phyloP scores from a whole-genome alignment of 1,140 invertebrate genomes.

The Helicorthomorpha holstii region DNA sequence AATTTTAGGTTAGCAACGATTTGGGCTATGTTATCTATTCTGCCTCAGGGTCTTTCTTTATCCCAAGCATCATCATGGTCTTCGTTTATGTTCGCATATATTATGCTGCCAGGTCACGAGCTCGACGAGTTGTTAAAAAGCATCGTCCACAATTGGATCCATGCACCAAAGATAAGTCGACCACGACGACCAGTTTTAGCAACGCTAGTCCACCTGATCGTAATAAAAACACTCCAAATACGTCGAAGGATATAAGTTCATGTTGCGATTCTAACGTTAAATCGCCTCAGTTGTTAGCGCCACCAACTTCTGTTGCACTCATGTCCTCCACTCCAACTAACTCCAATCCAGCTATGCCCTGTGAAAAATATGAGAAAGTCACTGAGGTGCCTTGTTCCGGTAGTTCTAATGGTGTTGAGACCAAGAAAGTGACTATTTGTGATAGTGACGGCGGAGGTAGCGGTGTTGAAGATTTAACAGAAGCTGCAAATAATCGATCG shows the following conservation, averaged over 20 bases:
- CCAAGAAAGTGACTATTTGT: not conserved
- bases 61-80: slow-evolving; percentile 96
- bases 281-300: not conserved
- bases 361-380: not conserved
- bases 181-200: slow-evolving; percentile 20
- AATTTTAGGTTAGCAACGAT: slow-evolving; percentile 73
- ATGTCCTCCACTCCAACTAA: not conserved
- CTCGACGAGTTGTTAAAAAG: slow-evolving; percentile 43
- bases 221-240: slow-evolving; percentile 1
- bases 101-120: slow-evolving; percentile 80
- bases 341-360: too few relatives aligned
- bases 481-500: not conserved
- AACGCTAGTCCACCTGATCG: slow-evolving; percentile 18
- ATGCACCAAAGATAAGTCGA: slow-evolving; percentile 13
- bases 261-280: not conserved
- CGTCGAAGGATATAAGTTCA: not conserved
- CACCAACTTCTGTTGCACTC: not conserved
- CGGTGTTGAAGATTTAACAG: not conserved
- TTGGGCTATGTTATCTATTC: slow-evolving; percentile 96
- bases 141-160: slow-evolving; percentile 12
- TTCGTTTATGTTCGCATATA: slow-evolving; percentile 99
- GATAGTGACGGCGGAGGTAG: not conserved
- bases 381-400: too few relatives aligned
- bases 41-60: slow-evolving; percentile 94
- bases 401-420: not conserved